These are phyloP conservation scores for Anoplius nigerrimus DNA, from an alignment of 2,888 invertebrate genomes.

Conservation along the genomic window DNA sequence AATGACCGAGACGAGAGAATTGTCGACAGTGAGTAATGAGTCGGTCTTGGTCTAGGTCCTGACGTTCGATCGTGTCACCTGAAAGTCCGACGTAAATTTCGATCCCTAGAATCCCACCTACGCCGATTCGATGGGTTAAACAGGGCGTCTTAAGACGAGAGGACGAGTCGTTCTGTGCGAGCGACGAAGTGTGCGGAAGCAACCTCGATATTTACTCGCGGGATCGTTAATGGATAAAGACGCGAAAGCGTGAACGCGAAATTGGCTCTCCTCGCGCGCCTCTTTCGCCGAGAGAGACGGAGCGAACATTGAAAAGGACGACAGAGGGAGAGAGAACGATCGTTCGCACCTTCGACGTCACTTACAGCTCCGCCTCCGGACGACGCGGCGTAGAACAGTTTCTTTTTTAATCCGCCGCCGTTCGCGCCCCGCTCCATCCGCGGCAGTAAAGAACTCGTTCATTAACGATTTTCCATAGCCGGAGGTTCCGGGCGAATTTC, in stretches of 20 bases:
- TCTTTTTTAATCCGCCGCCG: not conserved
- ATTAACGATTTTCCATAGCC: too few species aligned
- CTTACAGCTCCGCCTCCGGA: conserved; percentile 1
- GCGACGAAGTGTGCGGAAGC: conserved; percentile 41
- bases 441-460: too few species aligned
- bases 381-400: not conserved
- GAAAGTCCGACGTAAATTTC: too few species aligned
- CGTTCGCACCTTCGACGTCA: conserved; percentile 11
- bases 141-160: conserved; percentile 1
- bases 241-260: conserved; percentile 54
- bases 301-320: too few species aligned
- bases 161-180: conserved; percentile 30
- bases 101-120: too few species aligned
- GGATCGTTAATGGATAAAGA: conserved; percentile 50
- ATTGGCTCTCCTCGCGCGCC: conserved; percentile 9
- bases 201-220: conserved; percentile 52
- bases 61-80: too few species aligned
- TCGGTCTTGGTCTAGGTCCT: too few species aligned
- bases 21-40: too few species aligned
- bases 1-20: too few species aligned
- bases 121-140: not conserved
- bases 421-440: not conserved
- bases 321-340: too few species aligned
- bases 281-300: too few species aligned
- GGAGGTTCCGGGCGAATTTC: too few species aligned